These are phyloP conservation scores for Drosophila pseudotalamancana DNA, from an alignment of 2,888 invertebrate species.

Conservation along the genomic window DNA sequence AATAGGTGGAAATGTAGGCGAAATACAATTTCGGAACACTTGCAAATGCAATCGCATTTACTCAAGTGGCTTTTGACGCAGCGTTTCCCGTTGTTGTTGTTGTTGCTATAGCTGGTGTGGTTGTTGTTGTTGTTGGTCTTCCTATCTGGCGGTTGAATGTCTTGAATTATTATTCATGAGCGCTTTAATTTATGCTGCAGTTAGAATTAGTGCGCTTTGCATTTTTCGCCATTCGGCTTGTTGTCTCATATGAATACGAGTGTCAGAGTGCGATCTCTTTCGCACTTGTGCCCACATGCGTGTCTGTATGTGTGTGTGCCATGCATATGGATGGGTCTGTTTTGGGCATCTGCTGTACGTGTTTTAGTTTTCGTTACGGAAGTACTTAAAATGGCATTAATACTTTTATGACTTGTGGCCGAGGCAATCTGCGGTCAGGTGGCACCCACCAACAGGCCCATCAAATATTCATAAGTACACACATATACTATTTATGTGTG, in stretches of 20 bases:
- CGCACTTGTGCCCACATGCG: neutral
- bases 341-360: conserved; percentile 18
- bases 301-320: conserved; percentile 3
- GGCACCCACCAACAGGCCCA: conserved; percentile 57
- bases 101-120: conserved; percentile 1
- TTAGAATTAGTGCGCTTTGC: conserved; percentile 74
- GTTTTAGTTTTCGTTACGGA: conserved; percentile 69
- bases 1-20: conserved; percentile 4
- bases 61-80: conserved; percentile 67
- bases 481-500: conserved; percentile 23
- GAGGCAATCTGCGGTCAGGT: conserved; percentile 73
- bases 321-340: conserved; percentile 18
- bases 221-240: conserved; percentile 59
- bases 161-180: conserved; percentile 79
- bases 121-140: conserved; percentile 21
- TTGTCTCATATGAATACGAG: conserved; percentile 14
- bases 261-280: conserved; percentile 21
- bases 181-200: conserved; percentile 77
- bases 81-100: conserved; percentile 31
- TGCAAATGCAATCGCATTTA: conserved; percentile 42
- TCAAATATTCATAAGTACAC: conserved; percentile 61
- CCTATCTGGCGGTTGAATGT: conserved; percentile 48
- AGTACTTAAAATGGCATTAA: conserved; percentile 76
- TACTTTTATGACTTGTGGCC: conserved; percentile 75
- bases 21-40: conserved; percentile 25